Evolutionary conservation across 2,888 invertebrate species (phyloP).

Genomic region (Spicauda simplicius): DNA sequence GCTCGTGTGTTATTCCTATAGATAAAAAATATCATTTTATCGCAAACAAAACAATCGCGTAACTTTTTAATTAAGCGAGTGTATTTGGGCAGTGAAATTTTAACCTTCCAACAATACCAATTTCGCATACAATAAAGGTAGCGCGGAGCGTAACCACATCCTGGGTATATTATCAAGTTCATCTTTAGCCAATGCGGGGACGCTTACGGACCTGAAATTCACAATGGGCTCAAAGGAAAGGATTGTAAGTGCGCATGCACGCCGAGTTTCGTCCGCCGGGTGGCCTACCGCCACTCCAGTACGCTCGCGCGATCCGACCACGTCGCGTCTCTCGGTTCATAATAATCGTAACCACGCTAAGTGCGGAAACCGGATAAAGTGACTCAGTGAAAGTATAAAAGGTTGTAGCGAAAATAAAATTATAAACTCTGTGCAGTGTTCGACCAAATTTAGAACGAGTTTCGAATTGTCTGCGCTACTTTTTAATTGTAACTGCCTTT

Average conservation of each 20-base stretch:
- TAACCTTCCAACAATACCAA: slow-evolving; percentile 10
- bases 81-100: not conserved
- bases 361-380: slow-evolving; percentile 49
- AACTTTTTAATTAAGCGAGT: too few relatives aligned
- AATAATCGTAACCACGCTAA: slow-evolving; percentile 44
- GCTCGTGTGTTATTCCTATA: too few relatives aligned
- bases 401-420: not conserved
- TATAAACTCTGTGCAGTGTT: slow-evolving; percentile 21
- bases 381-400: slow-evolving; percentile 28
- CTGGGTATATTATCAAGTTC: slow-evolving; percentile 56
- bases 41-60: too few relatives aligned
- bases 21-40: too few relatives aligned
- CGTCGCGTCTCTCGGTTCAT: slow-evolving; percentile 49
- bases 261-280: slow-evolving; percentile 56
- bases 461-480: slow-evolving; percentile 28
- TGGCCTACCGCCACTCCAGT: slow-evolving; percentile 64
- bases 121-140: slow-evolving; percentile 31
- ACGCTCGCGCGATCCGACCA: slow-evolving; percentile 57
- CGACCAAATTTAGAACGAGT: slow-evolving; percentile 35
- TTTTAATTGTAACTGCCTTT: slow-evolving; percentile 24
- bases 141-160: slow-evolving; percentile 29
- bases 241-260: slow-evolving; percentile 76
- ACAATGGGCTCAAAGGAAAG: slow-evolving; percentile 69
- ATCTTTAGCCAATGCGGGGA: slow-evolving; percentile 68
- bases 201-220: slow-evolving; percentile 67